Evolutionary conservation across 2,797 vertebrate genomes (phyloP).

Genomic region (Decapterus maruadsi): DNA sequence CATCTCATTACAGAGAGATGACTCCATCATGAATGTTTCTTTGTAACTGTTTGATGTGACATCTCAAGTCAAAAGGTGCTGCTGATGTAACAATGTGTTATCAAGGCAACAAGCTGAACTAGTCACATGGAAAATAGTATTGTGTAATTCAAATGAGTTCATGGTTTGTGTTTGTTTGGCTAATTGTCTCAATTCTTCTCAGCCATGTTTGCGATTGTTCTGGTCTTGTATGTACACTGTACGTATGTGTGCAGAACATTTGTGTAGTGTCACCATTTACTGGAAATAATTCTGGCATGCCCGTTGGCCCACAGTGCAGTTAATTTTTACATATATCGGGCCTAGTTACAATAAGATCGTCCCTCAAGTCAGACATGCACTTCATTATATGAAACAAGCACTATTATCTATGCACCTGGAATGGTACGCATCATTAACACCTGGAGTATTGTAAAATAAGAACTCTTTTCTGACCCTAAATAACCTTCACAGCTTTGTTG

Average conservation of each 20-base stretch:
- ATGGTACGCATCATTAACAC: not conserved
- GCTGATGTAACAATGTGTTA: not conserved
- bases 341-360: not conserved
- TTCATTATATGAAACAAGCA: not conserved
- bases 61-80: not conserved
- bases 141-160: not conserved
- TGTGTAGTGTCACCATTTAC: not conserved
- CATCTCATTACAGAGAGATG: not conserved
- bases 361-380: not conserved
- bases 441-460: not conserved
- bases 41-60: too few relatives aligned
- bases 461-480: constrained; percentile 7
- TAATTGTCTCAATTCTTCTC: not conserved
- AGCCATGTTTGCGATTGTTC: not conserved
- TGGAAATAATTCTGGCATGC: not conserved
- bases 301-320: not conserved
- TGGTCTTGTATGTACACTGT: not conserved
- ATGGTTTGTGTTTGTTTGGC: not conserved
- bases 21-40: not conserved
- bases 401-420: not conserved
- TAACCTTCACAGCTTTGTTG: constrained; percentile 25
- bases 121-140: not conserved
- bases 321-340: not conserved
- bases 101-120: too few relatives aligned
- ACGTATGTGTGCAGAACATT: not conserved